Percentiles rank a stretch among this genome's conserved stretches.
phyloP scores from a whole-genome alignment of 2,888 invertebrate species.

The Zygothrica quintamaculata region DNA sequence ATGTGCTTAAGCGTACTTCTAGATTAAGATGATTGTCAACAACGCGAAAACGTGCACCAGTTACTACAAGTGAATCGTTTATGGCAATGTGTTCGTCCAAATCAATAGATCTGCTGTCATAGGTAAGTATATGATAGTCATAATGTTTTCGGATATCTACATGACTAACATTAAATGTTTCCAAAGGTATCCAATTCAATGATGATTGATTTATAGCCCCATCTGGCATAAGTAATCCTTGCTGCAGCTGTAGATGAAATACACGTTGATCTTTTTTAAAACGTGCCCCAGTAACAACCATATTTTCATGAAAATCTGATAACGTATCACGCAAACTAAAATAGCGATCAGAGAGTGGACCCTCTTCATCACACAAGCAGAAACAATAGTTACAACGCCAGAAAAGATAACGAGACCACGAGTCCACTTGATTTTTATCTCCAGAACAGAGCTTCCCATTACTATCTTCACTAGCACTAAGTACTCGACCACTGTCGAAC shows the following conservation, averaged over 20 bases:
- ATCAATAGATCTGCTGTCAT: constrained; percentile 91
- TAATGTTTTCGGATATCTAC: constrained; percentile 86
- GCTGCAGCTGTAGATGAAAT: constrained; percentile 92
- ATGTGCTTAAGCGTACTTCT: constrained; percentile 91
- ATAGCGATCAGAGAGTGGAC: constrained; percentile 90
- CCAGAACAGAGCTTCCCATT: constrained; percentile 77
- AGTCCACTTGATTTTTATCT: constrained; percentile 88
- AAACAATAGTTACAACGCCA: constrained; percentile 96
- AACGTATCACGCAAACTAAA: constrained; percentile 89
- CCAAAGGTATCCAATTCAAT: constrained; percentile 89
- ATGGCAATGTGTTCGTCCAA: constrained; percentile 90
- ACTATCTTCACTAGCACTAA: constrained; percentile 6
- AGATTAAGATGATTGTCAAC: constrained; percentile 93
- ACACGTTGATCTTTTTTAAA: constrained; percentile 90
- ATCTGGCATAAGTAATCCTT: constrained; percentile 88
- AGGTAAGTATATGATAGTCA: constrained; percentile 91
- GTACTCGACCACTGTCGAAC: constrained; percentile 87
- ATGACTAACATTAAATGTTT: constrained; percentile 86
- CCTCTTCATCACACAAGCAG: constrained; percentile 92
- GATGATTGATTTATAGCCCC: constrained; percentile 87
- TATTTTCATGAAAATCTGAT: constrained; percentile 87
- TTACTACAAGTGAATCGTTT: constrained; percentile 87
- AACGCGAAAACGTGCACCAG: constrained; percentile 90
- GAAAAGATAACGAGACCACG: constrained; percentile 95
- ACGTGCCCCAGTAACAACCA: constrained; percentile 91